Conservation (phyloP, 2,113 vertebrate genomes). For the Alligator sinensis region DNA sequence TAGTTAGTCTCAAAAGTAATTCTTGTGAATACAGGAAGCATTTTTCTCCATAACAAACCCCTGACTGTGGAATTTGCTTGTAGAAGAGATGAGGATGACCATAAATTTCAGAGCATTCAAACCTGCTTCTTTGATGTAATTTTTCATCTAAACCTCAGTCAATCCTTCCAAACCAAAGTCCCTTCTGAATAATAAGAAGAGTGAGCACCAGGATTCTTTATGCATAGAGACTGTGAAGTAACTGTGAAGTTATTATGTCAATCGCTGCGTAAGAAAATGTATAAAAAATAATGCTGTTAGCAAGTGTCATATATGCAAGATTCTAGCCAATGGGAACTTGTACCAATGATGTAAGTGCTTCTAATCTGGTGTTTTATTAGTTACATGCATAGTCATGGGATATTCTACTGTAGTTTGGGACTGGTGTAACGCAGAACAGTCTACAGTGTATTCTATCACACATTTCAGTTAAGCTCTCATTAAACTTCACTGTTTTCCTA, state of each 20-base stretch:
- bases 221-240: not conserved
- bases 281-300: not conserved
- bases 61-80: not conserved
- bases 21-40: not conserved
- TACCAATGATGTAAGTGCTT: not conserved
- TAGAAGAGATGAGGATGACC: fast-evolving
- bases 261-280: not conserved
- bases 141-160: not conserved
- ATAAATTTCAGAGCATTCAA: not conserved
- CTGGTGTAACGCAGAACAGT: not conserved
- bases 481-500: constrained; percentile 25
- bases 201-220: not conserved
- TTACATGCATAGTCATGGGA: not conserved
- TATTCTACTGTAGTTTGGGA: not conserved
- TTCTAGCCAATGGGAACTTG: not conserved
- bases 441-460: not conserved
- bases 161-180: not conserved
- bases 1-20: constrained; percentile 36
- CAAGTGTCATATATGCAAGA: not conserved
- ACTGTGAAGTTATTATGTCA: not conserved
- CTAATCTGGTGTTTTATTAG: not conserved
- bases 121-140: not conserved
- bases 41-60: not conserved
- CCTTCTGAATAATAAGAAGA: not conserved
- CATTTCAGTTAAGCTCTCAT: not conserved